Conservation (phyloP, 2,888 invertebrate genomes). For the Platerodrilus igneus region DNA sequence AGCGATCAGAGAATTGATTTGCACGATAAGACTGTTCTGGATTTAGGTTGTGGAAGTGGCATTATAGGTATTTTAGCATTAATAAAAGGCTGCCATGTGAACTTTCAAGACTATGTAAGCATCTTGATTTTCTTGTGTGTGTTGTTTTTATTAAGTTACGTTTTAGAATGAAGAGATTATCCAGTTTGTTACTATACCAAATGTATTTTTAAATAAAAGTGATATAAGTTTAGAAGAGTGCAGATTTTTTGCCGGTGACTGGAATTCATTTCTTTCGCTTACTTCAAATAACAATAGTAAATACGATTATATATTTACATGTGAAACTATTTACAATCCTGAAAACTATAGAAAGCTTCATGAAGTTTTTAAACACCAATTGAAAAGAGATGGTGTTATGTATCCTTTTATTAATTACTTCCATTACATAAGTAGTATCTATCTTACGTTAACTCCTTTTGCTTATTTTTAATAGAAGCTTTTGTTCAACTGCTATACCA, state of each 20-base stretch:
- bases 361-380: conserved; percentile 58
- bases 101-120: conserved; percentile 94
- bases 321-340: conserved; percentile 90
- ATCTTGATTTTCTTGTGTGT: too few relatives aligned
- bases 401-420: conserved; percentile 49
- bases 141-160: too few relatives aligned
- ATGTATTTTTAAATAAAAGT: conserved; percentile 66
- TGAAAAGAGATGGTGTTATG: conserved; percentile 61
- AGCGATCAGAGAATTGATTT: conserved; percentile 45
- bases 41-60: conserved; percentile 91
- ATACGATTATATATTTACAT: conserved; percentile 83
- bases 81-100: conserved; percentile 62
- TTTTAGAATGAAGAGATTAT: conserved; percentile 83
- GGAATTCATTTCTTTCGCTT: conserved; percentile 52
- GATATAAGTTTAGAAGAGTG: conserved; percentile 45
- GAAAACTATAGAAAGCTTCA: conserved; percentile 74
- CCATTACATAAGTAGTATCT: too few relatives aligned
- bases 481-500: too few relatives aligned
- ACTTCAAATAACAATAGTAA: conserved; percentile 49
- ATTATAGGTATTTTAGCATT: conserved; percentile 78
- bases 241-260: conserved; percentile 64
- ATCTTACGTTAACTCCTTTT: too few relatives aligned
- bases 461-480: too few relatives aligned
- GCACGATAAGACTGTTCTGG: conserved; percentile 61
- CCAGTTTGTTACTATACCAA: conserved; percentile 74